These are phyloP conservation scores for Nyctibius grandis DNA, from an alignment of 2,797 vertebrate genomes.

Conservation along the genomic window DNA sequence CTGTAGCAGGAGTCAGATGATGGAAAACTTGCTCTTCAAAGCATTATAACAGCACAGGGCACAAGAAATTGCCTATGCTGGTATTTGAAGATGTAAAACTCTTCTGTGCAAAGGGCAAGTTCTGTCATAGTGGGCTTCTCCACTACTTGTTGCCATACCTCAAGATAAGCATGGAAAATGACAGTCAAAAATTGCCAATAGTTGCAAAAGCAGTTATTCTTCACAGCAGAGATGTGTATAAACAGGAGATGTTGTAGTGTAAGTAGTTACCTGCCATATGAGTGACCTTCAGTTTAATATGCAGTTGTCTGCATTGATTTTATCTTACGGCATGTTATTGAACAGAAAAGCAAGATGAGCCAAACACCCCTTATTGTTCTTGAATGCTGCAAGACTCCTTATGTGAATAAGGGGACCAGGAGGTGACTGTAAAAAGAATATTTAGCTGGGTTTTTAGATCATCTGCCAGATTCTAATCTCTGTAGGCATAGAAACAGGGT, in stretches of 20 bases:
- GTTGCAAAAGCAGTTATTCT: background rate
- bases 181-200: background rate
- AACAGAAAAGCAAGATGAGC: slow-evolving; percentile 22
- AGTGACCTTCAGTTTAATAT: slow-evolving; percentile 48
- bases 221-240: background rate
- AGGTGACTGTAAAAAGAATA: slow-evolving; percentile 62
- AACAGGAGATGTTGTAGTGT: background rate
- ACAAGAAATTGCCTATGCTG: background rate
- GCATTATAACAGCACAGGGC: rapidly evolving
- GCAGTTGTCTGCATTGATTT: slow-evolving; percentile 32
- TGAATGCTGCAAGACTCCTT: slow-evolving; percentile 5
- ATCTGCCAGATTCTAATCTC: slow-evolving; percentile 55
- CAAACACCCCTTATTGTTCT: slow-evolving; percentile 31
- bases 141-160: background rate
- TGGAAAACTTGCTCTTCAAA: background rate
- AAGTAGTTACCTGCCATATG: background rate
- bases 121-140: background rate
- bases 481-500: slow-evolving; percentile 51
- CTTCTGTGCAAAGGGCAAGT: background rate
- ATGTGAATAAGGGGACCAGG: slow-evolving; percentile 5
- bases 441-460: slow-evolving; percentile 58
- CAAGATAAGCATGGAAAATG: background rate
- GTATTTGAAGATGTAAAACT: background rate
- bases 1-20: background rate
- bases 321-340: slow-evolving; percentile 24